Conservation (phyloP, 2,888 invertebrate species). For the Congeria kusceri region DNA sequence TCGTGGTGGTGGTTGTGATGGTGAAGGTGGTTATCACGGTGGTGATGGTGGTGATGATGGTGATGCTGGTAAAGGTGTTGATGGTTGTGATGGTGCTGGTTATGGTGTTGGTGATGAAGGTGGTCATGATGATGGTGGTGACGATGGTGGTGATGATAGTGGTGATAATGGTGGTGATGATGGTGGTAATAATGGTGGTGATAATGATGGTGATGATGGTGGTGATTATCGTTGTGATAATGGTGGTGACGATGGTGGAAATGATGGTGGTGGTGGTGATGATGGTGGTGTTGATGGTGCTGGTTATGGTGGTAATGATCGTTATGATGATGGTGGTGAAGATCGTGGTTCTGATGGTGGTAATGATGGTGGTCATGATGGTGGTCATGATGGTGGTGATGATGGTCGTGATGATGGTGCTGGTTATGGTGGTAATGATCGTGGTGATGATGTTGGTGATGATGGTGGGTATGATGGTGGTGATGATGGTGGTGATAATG, state of each 20-base stretch:
- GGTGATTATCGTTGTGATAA: neutral
- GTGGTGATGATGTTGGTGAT: neutral
- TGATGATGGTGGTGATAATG: neutral
- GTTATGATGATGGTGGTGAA: neutral
- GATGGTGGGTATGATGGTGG: neutral
- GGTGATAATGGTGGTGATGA: no score
- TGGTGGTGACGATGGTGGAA: neutral
- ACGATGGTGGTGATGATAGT: no score
- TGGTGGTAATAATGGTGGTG: no score
- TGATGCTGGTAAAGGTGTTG: neutral
- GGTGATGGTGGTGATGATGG: neutral
- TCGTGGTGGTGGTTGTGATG: neutral
- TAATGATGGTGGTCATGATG: neutral
- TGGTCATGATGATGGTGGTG: no score
- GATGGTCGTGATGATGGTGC: neutral
- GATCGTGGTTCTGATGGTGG: neutral
- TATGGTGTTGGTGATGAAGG: no score
- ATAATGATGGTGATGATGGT: neutral
- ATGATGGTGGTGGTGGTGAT: neutral
- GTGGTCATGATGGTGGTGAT: neutral
- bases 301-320: neutral
- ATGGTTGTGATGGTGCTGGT: no score
- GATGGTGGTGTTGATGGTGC: neutral
- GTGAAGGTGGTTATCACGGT: neutral
- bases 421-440: no score